Conservation (phyloP, 2,113 vertebrate genomes). For the Phalacrocorax brasilianus region DNA sequence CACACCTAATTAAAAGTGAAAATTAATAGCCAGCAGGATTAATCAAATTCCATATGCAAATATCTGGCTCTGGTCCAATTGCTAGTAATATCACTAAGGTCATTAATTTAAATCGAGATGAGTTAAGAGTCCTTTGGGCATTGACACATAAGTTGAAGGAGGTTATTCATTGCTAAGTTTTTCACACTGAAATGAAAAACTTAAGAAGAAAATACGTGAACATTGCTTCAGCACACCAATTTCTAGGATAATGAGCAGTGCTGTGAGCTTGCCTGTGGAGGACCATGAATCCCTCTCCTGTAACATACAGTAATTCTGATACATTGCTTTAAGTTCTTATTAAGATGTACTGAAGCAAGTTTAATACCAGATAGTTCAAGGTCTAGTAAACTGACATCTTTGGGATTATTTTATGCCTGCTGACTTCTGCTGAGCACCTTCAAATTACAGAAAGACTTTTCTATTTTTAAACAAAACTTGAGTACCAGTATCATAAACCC, state of each 20-base stretch:
- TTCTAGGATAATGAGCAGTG: background rate
- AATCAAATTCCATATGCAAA: constrained; percentile 66
- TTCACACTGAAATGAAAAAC: background rate
- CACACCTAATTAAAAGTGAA: constrained; percentile 62
- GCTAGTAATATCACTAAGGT: constrained; percentile 53
- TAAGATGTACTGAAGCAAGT: background rate
- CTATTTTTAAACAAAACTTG: background rate
- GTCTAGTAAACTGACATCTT: background rate
- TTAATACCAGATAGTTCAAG: background rate
- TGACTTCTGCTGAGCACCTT: background rate
- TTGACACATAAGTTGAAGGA: constrained; percentile 50
- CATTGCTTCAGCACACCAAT: background rate
- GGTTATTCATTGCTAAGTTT: constrained; percentile 16
- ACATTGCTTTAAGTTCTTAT: background rate
- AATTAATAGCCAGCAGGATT: constrained; percentile 66
- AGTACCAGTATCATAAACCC: background rate
- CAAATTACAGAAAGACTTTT: background rate
- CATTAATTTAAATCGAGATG: constrained; percentile 71
- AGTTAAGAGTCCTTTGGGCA: constrained; percentile 57
- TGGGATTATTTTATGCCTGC: background rate
- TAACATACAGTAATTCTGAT: background rate
- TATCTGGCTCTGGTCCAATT: constrained; percentile 63
- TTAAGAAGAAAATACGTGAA: background rate
- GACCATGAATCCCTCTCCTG: background rate
- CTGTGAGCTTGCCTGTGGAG: background rate